Evolutionary conservation across 2,113 vertebrate species (phyloP).

Genomic region (Propithecus coquereli): DNA sequence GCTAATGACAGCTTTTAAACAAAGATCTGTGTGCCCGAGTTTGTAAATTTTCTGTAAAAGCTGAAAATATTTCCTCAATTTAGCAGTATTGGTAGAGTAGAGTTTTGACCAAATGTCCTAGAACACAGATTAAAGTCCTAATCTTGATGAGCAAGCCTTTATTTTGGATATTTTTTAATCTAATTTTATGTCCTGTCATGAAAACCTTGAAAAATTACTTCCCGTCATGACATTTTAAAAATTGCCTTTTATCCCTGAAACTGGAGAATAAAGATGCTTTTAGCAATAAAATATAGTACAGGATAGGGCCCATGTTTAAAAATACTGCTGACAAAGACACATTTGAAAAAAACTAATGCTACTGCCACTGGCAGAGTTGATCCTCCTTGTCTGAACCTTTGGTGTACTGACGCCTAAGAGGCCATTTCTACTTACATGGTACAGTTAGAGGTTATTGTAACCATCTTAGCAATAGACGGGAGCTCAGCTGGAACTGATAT

Average conservation of each 20-base stretch:
- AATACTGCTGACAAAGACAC: constrained; percentile 75
- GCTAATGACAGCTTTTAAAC: constrained; percentile 12
- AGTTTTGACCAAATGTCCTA: not conserved
- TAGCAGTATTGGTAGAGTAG: not conserved
- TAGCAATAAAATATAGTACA: constrained; percentile 71
- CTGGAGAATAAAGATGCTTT: constrained; percentile 76
- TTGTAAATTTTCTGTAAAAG: constrained; percentile 28
- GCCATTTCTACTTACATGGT: constrained; percentile 74
- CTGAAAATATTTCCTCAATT: not conserved
- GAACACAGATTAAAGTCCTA: constrained; percentile 52
- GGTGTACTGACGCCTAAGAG: constrained; percentile 57
- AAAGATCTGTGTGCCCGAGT: not conserved
- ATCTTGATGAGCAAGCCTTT: constrained; percentile 61
- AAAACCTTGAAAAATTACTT: constrained; percentile 72
- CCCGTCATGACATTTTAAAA: constrained; percentile 71
- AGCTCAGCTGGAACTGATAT: constrained; percentile 84
- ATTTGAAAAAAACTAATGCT: constrained; percentile 45
- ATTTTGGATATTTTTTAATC: constrained; percentile 71
- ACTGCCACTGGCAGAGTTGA: constrained; percentile 4
- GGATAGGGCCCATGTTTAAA: constrained; percentile 59
- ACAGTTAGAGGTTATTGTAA: constrained; percentile 82
- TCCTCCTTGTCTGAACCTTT: constrained; percentile 64
- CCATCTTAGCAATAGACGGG: constrained; percentile 79
- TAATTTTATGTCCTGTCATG: constrained; percentile 69
- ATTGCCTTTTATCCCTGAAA: constrained; percentile 70